Base-by-base conservation (phyloP, 37 sponge, comb jelly and placozoan species). In the Chondrosia reniformis region DNA sequence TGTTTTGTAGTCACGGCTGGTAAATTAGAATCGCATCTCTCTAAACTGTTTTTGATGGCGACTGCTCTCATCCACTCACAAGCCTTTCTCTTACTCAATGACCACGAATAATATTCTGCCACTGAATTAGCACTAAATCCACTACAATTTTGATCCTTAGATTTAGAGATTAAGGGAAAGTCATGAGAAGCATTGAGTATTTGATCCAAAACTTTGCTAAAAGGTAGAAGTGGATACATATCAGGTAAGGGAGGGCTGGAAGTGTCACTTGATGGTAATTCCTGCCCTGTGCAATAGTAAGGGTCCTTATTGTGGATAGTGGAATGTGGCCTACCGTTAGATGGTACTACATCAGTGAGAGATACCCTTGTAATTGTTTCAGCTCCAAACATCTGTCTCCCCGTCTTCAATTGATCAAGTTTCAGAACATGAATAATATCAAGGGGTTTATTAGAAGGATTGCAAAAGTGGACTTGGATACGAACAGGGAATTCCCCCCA, bases 401-500 rank as follows among this genome's bases (percentile, higher is more conserved):
- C 95, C 7, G 95, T 84, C 28, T 91, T 85, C 1, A 92, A 88
- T 13, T 74, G 63, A 62, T 94, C 95, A 6, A 94, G 80, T 8
- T 76, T 82, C 42, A 94, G 76, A 46, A 84, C 80, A 63, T 94
- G 95, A 36, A 94, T 78, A 54, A 91, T 80, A 59, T 94, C 95
- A 3, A 88, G 78, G 3, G 85, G 76, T 49, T 88, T 94, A 55
- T 93, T 79, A 15, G 34, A 0, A 17, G 44, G 30, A 36, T 88
- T 76, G 24, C n/a, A 22, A 52, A 94, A 88, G 34, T 82, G 83
- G 49, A 94, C 75, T 69, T 88, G 95, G 1, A 91, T 85, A 32
- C 95, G 79, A 4, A 94, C 75, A 33, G 92, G 95, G 78, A 94
- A 94, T 52, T 94, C 95, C 37, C 95, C 95, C 95, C 95, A 94